Evolutionary conservation across 2,797 vertebrate genomes (phyloP).

Genomic region (Antrozous pallidus): DNA sequence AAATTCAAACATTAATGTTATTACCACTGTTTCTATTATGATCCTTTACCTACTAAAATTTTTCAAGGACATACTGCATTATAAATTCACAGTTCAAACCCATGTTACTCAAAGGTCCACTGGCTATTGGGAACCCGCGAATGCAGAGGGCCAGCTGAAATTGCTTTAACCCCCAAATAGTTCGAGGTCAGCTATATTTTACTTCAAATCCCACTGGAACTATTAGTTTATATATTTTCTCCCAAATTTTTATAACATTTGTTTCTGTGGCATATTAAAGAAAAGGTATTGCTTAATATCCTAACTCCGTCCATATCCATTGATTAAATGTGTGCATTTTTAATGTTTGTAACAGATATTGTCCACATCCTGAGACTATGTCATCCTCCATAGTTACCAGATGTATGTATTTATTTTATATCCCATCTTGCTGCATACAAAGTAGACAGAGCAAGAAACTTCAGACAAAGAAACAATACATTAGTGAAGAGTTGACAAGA

Average conservation of each 20-base stretch:
- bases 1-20: background rate
- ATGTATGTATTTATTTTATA: background rate
- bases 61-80: background rate
- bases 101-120: too few relatives aligned
- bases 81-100: background rate
- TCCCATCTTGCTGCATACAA: background rate
- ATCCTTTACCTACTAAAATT: background rate
- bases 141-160: background rate
- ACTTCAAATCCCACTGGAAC: background rate
- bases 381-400: background rate
- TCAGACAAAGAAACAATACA: background rate
- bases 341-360: background rate
- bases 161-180: too few relatives aligned
- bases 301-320: background rate
- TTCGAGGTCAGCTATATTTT: background rate
- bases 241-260: background rate
- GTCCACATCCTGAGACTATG: background rate
- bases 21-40: background rate
- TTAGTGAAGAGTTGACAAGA: background rate
- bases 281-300: background rate
- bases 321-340: background rate
- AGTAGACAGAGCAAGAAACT: background rate
- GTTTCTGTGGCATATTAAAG: background rate
- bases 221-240: background rate
- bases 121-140: background rate